A percentile compares a stretch with the other conserved stretches of the same genome.
phyloP scores from a whole-genome alignment of 2,113 vertebrate species.

The Tamias sibiricus region DNA sequence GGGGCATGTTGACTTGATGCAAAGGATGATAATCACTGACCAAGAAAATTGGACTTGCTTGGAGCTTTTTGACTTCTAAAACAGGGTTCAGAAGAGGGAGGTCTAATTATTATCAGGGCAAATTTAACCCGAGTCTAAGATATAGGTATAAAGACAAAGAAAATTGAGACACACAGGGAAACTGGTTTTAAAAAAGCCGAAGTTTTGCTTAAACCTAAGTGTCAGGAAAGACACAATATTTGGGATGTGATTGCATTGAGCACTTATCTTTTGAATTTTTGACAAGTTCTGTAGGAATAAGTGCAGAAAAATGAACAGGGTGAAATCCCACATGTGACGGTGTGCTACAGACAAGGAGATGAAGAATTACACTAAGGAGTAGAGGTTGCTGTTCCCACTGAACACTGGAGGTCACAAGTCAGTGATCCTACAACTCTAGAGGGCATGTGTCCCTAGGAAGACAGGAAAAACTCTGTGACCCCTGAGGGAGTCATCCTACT shows the following conservation, averaged over 20 bases:
- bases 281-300: slow-evolving; percentile 3
- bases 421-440: background rate
- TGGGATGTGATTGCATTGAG: background rate
- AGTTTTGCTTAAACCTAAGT: background rate
- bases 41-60: background rate
- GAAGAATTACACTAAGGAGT: background rate
- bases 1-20: background rate
- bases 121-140: background rate
- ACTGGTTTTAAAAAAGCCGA: background rate
- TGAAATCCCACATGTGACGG: background rate
- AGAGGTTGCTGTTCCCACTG: background rate
- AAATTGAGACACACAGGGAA: background rate
- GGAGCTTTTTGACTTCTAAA: background rate
- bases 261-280: background rate
- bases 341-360: background rate
- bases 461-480: background rate
- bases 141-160: background rate
- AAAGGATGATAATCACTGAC: background rate
- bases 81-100: background rate
- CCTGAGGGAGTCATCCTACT: background rate
- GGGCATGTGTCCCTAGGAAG: background rate
- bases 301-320: background rate
- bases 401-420: background rate
- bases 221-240: background rate
- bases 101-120: background rate